Base-by-base conservation (phyloP, 2,113 vertebrate genomes). In the Gasterosteus aculeatus region DNA sequence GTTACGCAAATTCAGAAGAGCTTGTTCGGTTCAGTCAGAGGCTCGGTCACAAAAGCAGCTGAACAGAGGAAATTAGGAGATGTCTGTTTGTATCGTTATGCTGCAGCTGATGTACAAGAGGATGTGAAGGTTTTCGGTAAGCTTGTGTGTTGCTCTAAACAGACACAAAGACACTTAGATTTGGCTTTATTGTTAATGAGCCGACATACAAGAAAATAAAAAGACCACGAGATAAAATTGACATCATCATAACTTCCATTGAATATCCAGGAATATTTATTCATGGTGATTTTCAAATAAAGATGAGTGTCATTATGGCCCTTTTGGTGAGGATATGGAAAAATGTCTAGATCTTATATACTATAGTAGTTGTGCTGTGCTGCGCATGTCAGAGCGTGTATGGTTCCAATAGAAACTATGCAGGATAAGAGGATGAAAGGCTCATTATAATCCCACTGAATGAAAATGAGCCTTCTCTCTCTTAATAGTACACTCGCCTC, bases 391-490 rank as follows among this genome's bases (percentile, higher is more conserved):
- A 86, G 77, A 79, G 80, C 78, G 64, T 53, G 53, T 83, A 75
- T 78, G 78, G 85, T 92, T 81, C 78, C 85, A 86, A 47, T 82
- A 78, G 86, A 81, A 87, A 88, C 86, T 2, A 15, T 70, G 75
- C 78, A 72, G 83, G 54, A 85, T 87, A 75, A 83, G 79, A 89
- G 81, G 80, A 88, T 89, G 74, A 89, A 86, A 87, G 85, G 85
- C 81, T 92, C 87, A 90, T 93, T 90, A 89, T 88, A 79, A 88
- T 75, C 74, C 76, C 74, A 85, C 84, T 86, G 83, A 92, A 82
- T 88, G 83, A 89, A 91, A 89, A 89, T 84, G 80, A 87, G 86
- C 64, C 83, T 67, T 72, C 72, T 76, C 71, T 84, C 78, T 86
- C 73, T 81, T 76, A 83, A 76, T 78, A 75, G 82, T 83, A 69